Base-by-base conservation (phyloP, 2,888 invertebrate genomes). In the Parapristionchus giblindavisi region DNA sequence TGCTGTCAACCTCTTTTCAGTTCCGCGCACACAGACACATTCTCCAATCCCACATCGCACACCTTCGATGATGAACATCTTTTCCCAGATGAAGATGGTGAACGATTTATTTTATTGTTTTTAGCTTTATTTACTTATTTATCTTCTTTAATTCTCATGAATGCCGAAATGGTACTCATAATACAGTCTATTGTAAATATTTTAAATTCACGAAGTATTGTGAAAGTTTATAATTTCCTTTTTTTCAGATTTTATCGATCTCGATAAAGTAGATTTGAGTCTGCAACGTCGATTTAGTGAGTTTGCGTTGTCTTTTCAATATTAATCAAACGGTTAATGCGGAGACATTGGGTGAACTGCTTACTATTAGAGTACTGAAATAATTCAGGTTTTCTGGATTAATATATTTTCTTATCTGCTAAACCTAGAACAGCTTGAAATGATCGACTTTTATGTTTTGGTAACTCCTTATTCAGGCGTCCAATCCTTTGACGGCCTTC, bases 231-330 rank as follows among this genome's bases (percentile, higher is more conserved):
- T 11, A 61, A 21, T 14, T 17, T 32, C 8, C 36, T 5, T 17
- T 61, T 32, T 61, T 68, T 34, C 38, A 70, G 52, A 70, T n/a
- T 70, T 54, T 27, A 70, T 72, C 56, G 48, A 58, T n/a, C 3
- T n/a, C 21, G 58, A 72, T 14, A 34, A 63, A 6, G 36, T 72
- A n/a, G 40, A 72, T 24, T n/a, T 72, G 17, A 32, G 58, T 21
- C 17, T 36, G 8, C 60, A 56, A 48, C 56, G 72, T 21, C 24
- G 48, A 17, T 17, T 72, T 1, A 72, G 72, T 72, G n/a, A 72
- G 72, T 58, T 21, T 72, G 58, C 32, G 32, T 17, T 56, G 21
- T 56, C 6, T 29, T 56, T 56, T 5, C 4, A 3, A 56, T 3
- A 29, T 14, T 11, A 11, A 1, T 5, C 17, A 0, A 2, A 2